Conservation (phyloP, 2,888 invertebrate genomes). For the Steromphala cineraria region DNA sequence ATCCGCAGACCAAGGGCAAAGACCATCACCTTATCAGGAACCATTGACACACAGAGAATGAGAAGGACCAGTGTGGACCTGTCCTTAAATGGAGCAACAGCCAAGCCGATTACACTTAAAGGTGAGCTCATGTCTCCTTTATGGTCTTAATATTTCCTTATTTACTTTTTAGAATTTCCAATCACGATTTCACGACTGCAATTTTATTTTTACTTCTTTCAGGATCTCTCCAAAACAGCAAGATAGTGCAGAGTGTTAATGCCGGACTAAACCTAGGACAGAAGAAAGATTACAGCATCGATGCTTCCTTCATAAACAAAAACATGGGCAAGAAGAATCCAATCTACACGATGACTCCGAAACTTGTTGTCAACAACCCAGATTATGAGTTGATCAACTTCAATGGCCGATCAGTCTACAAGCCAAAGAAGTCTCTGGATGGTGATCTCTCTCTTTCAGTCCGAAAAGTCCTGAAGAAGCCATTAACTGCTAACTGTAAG, state of each 20-base stretch:
- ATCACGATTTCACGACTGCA: neutral
- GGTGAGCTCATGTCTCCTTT: constrained; percentile 48
- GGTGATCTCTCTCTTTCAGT: constrained; percentile 39
- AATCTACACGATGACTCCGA: constrained; percentile 33
- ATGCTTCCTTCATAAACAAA: constrained; percentile 37
- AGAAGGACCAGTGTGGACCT: constrained; percentile 43
- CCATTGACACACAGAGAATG: neutral
- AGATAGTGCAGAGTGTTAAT: constrained; percentile 41
- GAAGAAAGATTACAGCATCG: constrained; percentile 43
- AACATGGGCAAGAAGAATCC: constrained; percentile 22
- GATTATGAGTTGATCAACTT: constrained; percentile 42
- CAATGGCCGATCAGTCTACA: constrained; percentile 41
- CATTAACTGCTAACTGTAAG: constrained; percentile 49
- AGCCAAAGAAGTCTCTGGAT: constrained; percentile 40
- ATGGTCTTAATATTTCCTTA: neutral
- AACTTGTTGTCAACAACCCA: constrained; percentile 45
- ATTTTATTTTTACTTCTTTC: constrained; percentile 7
- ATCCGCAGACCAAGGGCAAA: constrained; percentile 48
- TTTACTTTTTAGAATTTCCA: neutral
- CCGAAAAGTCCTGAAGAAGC: constrained; percentile 41
- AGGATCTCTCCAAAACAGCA: constrained; percentile 54
- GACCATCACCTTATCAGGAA: constrained; percentile 45
- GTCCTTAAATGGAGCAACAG: constrained; percentile 38
- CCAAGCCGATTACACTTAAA: constrained; percentile 42
- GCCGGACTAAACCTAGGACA: constrained; percentile 40